phyloP scores from a whole-genome alignment of 1,140 invertebrate species.

The Macrosteles quadrilineatus region DNA sequence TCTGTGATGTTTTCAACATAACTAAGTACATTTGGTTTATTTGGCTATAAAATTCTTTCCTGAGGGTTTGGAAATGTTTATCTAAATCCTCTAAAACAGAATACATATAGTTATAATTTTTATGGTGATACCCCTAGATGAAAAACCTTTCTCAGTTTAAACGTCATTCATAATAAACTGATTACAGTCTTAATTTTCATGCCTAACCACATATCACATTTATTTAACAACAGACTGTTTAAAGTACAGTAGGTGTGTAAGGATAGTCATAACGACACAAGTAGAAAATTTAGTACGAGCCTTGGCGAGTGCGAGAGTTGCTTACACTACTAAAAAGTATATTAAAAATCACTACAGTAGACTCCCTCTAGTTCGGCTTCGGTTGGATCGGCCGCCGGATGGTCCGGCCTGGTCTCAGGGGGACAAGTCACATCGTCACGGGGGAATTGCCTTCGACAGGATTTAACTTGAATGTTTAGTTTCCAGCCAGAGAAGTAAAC shows the following conservation, averaged over 20 bases:
- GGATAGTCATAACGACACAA: no score
- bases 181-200: neutral
- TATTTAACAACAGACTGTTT: neutral
- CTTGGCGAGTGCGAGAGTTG: neutral
- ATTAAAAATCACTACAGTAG: no score
- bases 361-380: no score
- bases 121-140: neutral
- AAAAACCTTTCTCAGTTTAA: neutral
- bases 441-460: no score
- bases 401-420: no score
- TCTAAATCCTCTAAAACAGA: constrained; percentile 47
- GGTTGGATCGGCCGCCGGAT: no score
- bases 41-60: constrained; percentile 45
- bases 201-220: neutral
- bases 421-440: no score
- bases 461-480: no score
- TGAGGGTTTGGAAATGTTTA: constrained; percentile 46
- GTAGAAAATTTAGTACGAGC: neutral
- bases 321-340: no score
- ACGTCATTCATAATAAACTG: neutral
- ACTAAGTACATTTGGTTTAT: neutral
- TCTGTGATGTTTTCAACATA: neutral
- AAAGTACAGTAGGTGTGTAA: neutral
- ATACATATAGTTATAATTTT: neutral
- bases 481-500: no score